Evolutionary conservation across 2,113 vertebrate species (phyloP).

Genomic region (Sitta europaea): DNA sequence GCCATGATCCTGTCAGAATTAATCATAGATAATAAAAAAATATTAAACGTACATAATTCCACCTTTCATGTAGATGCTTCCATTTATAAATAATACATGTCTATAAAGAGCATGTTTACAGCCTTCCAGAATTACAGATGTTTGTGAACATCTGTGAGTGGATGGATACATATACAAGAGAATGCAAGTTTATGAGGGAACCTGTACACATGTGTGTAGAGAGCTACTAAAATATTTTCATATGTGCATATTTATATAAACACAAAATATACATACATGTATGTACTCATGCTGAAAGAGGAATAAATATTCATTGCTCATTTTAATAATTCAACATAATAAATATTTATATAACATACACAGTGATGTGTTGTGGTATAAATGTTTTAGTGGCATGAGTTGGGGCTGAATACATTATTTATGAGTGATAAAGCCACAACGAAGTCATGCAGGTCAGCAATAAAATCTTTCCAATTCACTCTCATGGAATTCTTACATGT

Average conservation of each 20-base stretch:
- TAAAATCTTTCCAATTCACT: conserved; percentile 38
- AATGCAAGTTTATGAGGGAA: neutral
- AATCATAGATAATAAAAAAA: conserved; percentile 17
- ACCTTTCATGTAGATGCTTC: neutral
- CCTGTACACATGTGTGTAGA: neutral
- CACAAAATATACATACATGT: neutral
- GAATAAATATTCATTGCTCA: conserved; percentile 63
- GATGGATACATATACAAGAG: neutral
- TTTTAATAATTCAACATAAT: conserved; percentile 71
- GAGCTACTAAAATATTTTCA: neutral
- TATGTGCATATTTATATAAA: neutral
- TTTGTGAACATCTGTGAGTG: neutral
- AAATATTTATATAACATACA: conserved; percentile 73
- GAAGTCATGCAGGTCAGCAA: conserved; percentile 51
- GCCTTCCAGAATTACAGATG: neutral
- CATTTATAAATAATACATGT: conserved; percentile 38
- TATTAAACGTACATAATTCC: conserved; percentile 17
- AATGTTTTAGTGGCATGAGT: conserved; percentile 66
- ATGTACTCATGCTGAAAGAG: neutral
- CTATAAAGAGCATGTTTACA: neutral
- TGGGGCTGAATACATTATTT: conserved; percentile 60
- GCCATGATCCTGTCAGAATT: neutral
- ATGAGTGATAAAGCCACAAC: conserved; percentile 51
- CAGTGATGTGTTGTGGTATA: conserved; percentile 57
- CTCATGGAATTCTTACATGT: neutral